Evolutionary conservation across 2,113 vertebrate genomes (phyloP).

Genomic region (Morphnarchus princeps): DNA sequence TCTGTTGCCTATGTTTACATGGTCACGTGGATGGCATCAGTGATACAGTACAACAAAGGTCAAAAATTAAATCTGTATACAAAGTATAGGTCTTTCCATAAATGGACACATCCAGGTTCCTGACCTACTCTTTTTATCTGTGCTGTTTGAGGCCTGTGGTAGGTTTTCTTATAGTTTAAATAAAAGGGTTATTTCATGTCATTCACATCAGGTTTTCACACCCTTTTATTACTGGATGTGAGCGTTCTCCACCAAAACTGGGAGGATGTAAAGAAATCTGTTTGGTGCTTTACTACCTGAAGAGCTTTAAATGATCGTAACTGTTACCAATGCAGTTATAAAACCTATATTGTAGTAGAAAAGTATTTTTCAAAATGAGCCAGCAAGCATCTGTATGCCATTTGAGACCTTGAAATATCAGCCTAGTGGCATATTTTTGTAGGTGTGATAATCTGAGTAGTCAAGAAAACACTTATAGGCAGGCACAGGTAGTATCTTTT

Average conservation of each 20-base stretch:
- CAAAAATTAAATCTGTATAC: not conserved
- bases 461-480: not conserved
- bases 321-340: not conserved
- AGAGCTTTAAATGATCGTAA: not conserved
- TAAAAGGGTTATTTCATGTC: not conserved
- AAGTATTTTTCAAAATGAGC: not conserved
- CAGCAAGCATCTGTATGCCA: not conserved
- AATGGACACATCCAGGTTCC: not conserved
- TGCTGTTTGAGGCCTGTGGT: not conserved
- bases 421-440: not conserved
- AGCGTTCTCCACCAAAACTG: not conserved
- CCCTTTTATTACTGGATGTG: not conserved
- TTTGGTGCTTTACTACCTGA: not conserved
- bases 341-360: not conserved
- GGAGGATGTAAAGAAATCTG: not conserved
- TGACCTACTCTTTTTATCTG: not conserved
- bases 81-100: not conserved
- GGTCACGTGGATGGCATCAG: rapidly evolving
- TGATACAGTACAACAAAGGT: not conserved
- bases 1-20: not conserved
- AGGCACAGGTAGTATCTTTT: slow-evolving; percentile 14
- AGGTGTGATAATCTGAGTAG: slow-evolving; percentile 1
- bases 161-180: not conserved
- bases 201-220: not conserved
- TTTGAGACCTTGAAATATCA: not conserved